Percentiles rank a stretch among this genome's conserved stretches.
These are phyloP conservation scores for Nymphicus hollandicus DNA, from an alignment of 2,113 vertebrate genomes.

Conservation along the genomic window DNA sequence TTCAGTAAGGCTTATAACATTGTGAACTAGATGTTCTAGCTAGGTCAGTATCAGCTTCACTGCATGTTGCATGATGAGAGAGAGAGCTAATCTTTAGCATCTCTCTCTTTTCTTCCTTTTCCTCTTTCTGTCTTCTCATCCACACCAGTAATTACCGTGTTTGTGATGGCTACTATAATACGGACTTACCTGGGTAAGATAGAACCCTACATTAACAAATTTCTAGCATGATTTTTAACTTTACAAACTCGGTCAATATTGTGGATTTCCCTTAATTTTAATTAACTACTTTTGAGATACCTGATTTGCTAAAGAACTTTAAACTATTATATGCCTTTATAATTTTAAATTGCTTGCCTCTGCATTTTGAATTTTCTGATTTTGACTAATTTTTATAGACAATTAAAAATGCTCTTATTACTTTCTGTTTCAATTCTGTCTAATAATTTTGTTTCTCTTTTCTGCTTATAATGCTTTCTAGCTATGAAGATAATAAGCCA, in stretches of 20 bases:
- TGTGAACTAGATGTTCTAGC: constrained; percentile 65
- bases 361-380: constrained; percentile 81
- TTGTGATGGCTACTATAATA: constrained; percentile 99
- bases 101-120: constrained; percentile 86
- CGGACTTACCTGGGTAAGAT: constrained; percentile 99
- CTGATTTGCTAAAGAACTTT: constrained; percentile 76
- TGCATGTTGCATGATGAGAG: constrained; percentile 92
- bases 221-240: constrained; percentile 79
- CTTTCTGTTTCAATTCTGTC: constrained; percentile 87
- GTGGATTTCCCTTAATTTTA: constrained; percentile 78
- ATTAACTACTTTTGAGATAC: constrained; percentile 73
- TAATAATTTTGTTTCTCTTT: constrained; percentile 97
- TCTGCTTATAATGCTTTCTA: constrained; percentile 99
- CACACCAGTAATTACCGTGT: constrained; percentile 99
- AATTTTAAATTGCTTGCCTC: constrained; percentile 79
- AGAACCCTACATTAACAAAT: constrained; percentile 84
- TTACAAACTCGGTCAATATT: constrained; percentile 77
- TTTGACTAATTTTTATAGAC: constrained; percentile 79
- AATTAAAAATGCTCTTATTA: constrained; percentile 85
- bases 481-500: constrained; percentile 99
- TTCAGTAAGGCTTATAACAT: constrained; percentile 53
- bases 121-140: constrained; percentile 86
- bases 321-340: constrained; percentile 77
- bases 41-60: constrained; percentile 79
- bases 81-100: constrained; percentile 92